Base-by-base conservation (phyloP, 1,140 invertebrate genomes). In the Nephila pilipes region DNA sequence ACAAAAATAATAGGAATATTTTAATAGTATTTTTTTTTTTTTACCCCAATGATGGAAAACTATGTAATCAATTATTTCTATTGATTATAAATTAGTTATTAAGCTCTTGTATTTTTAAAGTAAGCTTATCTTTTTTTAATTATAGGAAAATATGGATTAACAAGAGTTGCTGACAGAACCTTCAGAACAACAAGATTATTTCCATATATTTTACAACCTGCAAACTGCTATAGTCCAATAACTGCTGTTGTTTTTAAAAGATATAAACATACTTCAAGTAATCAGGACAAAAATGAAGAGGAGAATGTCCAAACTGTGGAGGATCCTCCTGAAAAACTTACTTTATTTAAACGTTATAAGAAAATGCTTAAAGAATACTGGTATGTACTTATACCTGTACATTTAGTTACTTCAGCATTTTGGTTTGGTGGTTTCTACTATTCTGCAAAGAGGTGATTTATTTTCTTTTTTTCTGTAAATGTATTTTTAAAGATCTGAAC, bases 301-400 rank as follows among this genome's bases (percentile, higher is more conserved):
- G 60, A 65, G 20, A 58, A n/a, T 46, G 16, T 8, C 20, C 20
- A 90, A 69, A 88, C 75, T 63, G 65, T 46, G 32, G 60, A 87
- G 79, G 57, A 90, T 25, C 90, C 80, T 0, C 57, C 81, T 69
- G 91, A 95, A 92, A 97, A 97, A 94, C 94, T 96, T 46, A 96
- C 97, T 6, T 94, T 99, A 18, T 97, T 98, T 95, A 97, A 98
- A 94, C 97, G 97, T 94, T 98, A 99, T 95, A 99, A 99, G 95
- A 96, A 97, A 95, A 97, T 99, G 97, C 98, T 98, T 95, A 97
- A 97, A 95, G 97, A 99, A 95, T 99, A 99, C 96, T 99, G 98
- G 97, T 98, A 99, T 96, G 97, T 99, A 91, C 95, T 99, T 58
- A 96, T 99, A 90, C 98, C 98, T 55, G 98, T 99, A 1, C 98